Conservation (phyloP, 1,140 invertebrate genomes). For the Trachelipus rathkii region DNA sequence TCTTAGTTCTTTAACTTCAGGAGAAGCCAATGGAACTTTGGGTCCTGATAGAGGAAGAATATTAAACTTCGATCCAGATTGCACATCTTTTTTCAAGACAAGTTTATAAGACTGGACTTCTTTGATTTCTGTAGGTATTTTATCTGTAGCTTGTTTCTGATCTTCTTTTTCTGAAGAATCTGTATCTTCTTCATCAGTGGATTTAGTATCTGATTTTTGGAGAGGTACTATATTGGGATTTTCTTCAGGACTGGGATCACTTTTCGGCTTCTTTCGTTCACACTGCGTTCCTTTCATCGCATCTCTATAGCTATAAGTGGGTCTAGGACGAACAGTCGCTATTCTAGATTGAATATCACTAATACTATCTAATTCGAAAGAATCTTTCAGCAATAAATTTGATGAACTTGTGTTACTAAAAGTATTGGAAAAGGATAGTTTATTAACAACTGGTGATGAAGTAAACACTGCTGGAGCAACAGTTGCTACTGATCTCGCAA, state of each 20-base stretch:
- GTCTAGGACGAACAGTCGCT: conserved; percentile 41
- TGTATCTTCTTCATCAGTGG: conserved; percentile 32
- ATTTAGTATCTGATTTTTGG: neutral
- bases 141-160: conserved; percentile 18
- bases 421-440: neutral
- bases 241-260: conserved; percentile 14
- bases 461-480: conserved; percentile 43
- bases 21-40: conserved; percentile 29
- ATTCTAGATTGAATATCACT: conserved; percentile 21
- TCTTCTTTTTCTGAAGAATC: conserved; percentile 35
- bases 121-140: conserved; percentile 26
- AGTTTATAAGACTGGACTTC: conserved; percentile 43
- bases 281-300: conserved; percentile 44
- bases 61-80: conserved; percentile 39
- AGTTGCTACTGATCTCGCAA: conserved; percentile 41
- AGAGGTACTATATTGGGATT: neutral
- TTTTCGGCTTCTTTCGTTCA: conserved; percentile 29
- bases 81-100: conserved; percentile 35
- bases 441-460: conserved; percentile 9
- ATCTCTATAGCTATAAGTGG: conserved; percentile 47
- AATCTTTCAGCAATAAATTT: neutral
- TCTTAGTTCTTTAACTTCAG: conserved; percentile 46
- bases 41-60: conserved; percentile 40
- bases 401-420: neutral
- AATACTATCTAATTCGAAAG: neutral